A percentile compares a stretch with the other conserved stretches of the same genome.
These are phyloP conservation scores for Acholoe squamosa DNA, from an alignment of 2,888 invertebrate species.

Conservation along the genomic window DNA sequence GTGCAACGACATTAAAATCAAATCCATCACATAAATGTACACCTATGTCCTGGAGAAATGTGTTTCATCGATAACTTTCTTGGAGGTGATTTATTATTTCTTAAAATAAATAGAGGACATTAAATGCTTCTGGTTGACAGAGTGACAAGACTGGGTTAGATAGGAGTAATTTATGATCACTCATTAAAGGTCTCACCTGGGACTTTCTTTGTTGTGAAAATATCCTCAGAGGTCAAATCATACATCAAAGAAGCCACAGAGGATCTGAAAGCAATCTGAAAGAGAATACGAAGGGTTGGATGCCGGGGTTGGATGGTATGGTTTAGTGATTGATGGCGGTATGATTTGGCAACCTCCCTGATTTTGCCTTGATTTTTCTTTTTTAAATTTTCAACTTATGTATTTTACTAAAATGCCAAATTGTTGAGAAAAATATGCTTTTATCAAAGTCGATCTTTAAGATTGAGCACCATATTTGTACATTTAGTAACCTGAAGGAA, in stretches of 20 bases:
- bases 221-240: background rate
- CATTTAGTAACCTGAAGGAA: too few relatives aligned
- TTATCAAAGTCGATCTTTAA: too few relatives aligned
- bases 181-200: background rate
- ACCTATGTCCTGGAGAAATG: background rate
- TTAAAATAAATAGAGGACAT: background rate
- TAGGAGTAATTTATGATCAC: background rate
- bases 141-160: background rate
- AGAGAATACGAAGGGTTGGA: too few relatives aligned
- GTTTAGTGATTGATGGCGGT: too few relatives aligned
- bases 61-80: slow-evolving; percentile 1
- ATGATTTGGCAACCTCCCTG: too few relatives aligned
- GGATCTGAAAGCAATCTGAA: too few relatives aligned
- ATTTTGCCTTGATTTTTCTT: too few relatives aligned
- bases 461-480: too few relatives aligned
- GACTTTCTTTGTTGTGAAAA: background rate
- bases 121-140: slow-evolving; percentile 2
- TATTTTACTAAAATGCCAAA: too few relatives aligned
- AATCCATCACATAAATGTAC: slow-evolving; percentile 30
- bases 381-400: too few relatives aligned
- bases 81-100: background rate
- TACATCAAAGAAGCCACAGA: background rate
- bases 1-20: background rate
- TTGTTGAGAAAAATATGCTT: too few relatives aligned
- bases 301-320: too few relatives aligned